These are phyloP conservation scores for Equus quagga DNA, from an alignment of 2,113 vertebrate species.

Conservation along the genomic window DNA sequence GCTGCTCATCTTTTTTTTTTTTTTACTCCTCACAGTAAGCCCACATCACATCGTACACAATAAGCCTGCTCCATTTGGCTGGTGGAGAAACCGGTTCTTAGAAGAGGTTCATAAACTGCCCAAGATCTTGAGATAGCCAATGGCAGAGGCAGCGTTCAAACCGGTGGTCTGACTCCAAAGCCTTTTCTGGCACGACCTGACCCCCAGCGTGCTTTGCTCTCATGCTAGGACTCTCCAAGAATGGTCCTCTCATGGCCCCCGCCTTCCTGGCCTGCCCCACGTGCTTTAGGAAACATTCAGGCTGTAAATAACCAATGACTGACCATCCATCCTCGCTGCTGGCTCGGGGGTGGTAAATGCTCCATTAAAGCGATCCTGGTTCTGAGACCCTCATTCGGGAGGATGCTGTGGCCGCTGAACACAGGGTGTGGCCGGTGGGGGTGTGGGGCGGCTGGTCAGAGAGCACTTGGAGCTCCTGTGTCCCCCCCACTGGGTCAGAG, in stretches of 20 bases:
- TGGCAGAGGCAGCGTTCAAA: background rate
- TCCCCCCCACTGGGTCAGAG: background rate
- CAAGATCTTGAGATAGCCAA: background rate
- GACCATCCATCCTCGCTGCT: background rate
- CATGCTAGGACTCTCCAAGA: fast-evolving
- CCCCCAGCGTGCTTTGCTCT: fast-evolving
- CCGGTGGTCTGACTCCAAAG: background rate
- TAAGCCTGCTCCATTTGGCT: background rate
- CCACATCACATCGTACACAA: fast-evolving
- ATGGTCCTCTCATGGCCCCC: background rate
- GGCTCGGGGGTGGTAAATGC: fast-evolving
- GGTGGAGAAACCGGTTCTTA: background rate
- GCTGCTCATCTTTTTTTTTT: background rate
- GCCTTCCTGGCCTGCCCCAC: background rate
- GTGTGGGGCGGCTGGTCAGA: too few species aligned
- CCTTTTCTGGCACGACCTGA: fast-evolving
- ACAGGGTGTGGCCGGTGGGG: fast-evolving
- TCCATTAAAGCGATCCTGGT: background rate
- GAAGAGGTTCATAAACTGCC: background rate
- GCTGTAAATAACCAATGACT: too few species aligned
- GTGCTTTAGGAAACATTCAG: background rate
- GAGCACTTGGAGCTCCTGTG: background rate
- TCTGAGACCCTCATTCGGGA: background rate
- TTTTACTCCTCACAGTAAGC: background rate
- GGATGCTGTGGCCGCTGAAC: fast-evolving